Evolutionary conservation across 1,140 invertebrate species (phyloP), one percentile per base, ranked within the genome.

Genomic region (Augochlora pura): DNA sequence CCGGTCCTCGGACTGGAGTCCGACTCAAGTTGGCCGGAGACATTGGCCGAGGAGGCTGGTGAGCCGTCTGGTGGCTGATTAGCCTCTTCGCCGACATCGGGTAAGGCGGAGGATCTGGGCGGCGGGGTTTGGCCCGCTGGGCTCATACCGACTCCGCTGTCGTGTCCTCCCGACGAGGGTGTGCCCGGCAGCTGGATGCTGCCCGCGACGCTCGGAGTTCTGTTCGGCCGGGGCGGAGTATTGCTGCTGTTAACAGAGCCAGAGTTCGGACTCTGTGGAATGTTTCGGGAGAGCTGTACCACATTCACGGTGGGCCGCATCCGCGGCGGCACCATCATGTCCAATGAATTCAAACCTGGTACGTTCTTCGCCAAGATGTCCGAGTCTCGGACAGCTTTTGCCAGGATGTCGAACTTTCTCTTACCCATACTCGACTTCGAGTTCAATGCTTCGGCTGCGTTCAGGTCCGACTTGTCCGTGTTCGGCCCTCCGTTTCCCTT

Each of bases 251-350:
- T 91, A 9, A 87, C 82, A 2, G 91, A 89, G 18, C 88, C 90
- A 3, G 91, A 90, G 62, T 88, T 92, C 6, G 92, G 90, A 72
- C 91, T 93, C 46, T 92, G 91, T 14, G 90, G 88, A 74, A 93
- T 90, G 68, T 91, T 93, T 46, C 92, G 89, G 0, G 94, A 93
- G 16, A 95, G 86, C 79, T 95, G 95, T 2, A 95, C 94, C 0
- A 95, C 94, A 82, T 95, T 94, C 5, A 95, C 94, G 0, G 94
- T 94, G 1, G 93, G 91, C 65, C 94, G 91, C 10, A 94, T 90
- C 32, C 92, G 87, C 6, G 91, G 90, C 5, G 94, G 94, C 23
- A 93, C 89, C 80, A 95, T 94, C 92, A 95, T 93, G 62, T 94
- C 93, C 71, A 94, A 87, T 49, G 94, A 93, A 78, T 93, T 94